These are phyloP conservation scores for Falco novaeseelandiae DNA, from an alignment of 2,797 vertebrate species.

Conservation along the genomic window DNA sequence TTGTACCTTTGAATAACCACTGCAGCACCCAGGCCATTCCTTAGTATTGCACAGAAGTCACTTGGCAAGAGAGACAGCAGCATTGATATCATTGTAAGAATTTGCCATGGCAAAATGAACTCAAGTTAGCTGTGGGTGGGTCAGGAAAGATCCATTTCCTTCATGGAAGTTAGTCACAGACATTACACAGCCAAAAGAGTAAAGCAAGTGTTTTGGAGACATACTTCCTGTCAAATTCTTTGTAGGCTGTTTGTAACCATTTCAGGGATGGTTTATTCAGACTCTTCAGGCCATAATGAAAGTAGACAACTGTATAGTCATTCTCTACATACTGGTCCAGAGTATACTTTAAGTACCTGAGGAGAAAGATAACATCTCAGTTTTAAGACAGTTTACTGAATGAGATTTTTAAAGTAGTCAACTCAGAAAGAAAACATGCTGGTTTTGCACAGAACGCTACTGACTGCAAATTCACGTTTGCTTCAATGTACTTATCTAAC, in stretches of 20 bases:
- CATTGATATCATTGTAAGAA: neutral
- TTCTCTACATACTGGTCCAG: constrained; percentile 88
- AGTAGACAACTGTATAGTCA: constrained; percentile 87
- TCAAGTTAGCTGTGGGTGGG: no score
- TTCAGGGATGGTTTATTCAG: constrained; percentile 85
- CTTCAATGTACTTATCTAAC: neutral
- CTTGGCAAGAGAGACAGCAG: neutral
- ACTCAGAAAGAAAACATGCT: neutral
- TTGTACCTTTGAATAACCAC: neutral
- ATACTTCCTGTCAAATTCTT: constrained; percentile 88
- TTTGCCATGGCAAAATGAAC: neutral
- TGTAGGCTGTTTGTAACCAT: constrained; percentile 85
- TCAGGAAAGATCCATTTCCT: neutral
- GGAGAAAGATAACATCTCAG: neutral
- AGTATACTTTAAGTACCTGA: constrained; percentile 86
- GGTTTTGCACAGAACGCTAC: neutral
- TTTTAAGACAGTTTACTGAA: neutral
- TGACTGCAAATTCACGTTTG: neutral
- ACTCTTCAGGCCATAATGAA: constrained; percentile 86
- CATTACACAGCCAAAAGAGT: neutral
- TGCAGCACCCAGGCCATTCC: neutral
- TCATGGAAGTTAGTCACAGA: neutral
- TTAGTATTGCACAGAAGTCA: neutral
- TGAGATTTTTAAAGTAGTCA: neutral
- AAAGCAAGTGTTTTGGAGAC: constrained; percentile 22